Evolutionary conservation across 2,113 vertebrate genomes (phyloP), one percentile per base, ranked within the genome.

Genomic region (Nipponia nippon): DNA sequence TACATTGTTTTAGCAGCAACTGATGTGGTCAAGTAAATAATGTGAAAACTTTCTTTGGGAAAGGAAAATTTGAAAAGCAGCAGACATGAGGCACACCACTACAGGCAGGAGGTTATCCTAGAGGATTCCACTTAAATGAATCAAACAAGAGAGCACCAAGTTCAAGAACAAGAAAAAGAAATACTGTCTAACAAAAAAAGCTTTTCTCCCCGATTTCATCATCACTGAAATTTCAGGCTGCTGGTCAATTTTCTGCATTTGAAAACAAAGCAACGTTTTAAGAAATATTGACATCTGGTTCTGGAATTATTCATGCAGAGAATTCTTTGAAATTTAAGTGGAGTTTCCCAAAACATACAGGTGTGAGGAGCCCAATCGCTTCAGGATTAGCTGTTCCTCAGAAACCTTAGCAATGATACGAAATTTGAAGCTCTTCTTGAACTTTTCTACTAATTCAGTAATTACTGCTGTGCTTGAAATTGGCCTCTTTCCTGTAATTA

Each of bases 371-470:
- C 93, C 92, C 65, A 98, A 17, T 97, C 65, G 15, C 93, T 95
- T 96, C 92, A 95, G 98, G 99, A 99, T 99, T 99, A 99, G 98
- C 98, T 98, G 98, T 98, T 98, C 98, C 98, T 98, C 98, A 97
- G 98, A 98, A 98, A 98, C 98, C 98, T 98, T 98, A 98, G 98
- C 98, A 98, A 98, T 98, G 97, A 99, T 98, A 98, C 98, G 99
- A 99, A 99, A 99, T 98, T 97, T 96, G 99, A 99, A 98, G 98
- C 99, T 98, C 92, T 96, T 98, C 98, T 98, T 99, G 98, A 99
- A 99, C 99, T 99, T 99, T 98, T 97, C 98, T 98, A 97, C 98
- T 99, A 99, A 99, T 99, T 99, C 99, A 99, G 98, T 99, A 99
- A 99, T 99, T 99, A 98, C 98, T 98, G 98, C 98, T 98, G 97